These are phyloP conservation scores for Arrhamphus sclerolepis DNA, from an alignment of 2,797 vertebrate species.

Conservation along the genomic window DNA sequence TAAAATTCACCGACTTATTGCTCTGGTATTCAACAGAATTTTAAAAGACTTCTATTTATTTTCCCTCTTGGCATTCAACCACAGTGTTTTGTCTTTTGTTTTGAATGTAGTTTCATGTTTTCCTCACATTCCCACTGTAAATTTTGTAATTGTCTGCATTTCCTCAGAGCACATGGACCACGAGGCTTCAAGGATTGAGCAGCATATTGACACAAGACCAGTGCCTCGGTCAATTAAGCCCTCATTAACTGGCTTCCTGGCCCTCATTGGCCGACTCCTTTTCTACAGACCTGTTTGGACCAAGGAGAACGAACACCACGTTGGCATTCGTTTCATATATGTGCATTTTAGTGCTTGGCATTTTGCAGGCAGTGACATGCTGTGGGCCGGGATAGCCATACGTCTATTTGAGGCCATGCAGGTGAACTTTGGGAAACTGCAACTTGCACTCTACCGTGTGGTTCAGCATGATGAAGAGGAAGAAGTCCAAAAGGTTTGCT, in stretches of 20 bases:
- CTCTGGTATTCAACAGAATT: not conserved
- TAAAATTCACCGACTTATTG: not conserved
- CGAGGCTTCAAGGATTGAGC: slow-evolving; percentile 61
- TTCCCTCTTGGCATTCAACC: not conserved
- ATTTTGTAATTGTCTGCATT: slow-evolving; percentile 24
- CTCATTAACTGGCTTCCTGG: slow-evolving; percentile 56
- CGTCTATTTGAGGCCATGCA: slow-evolving; percentile 85
- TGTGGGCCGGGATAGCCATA: slow-evolving; percentile 92
- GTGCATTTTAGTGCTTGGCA: slow-evolving; percentile 95
- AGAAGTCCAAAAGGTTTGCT: slow-evolving; percentile 62
- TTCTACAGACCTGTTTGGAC: slow-evolving; percentile 89
- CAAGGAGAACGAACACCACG: slow-evolving; percentile 75
- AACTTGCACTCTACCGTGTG: slow-evolving; percentile 82
- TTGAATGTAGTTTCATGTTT: not conserved
- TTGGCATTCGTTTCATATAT: slow-evolving; percentile 84
- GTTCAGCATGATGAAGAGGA: slow-evolving; percentile 68
- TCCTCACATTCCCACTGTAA: not conserved
- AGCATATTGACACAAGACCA: slow-evolving; percentile 1
- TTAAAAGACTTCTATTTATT: not conserved
- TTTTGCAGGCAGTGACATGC: slow-evolving; percentile 90
- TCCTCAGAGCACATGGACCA: slow-evolving; percentile 68
- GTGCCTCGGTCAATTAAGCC: slow-evolving; percentile 49
- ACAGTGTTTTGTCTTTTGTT: not conserved
- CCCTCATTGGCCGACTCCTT: slow-evolving; percentile 73
- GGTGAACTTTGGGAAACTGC: slow-evolving; percentile 83